phyloP scores from a whole-genome alignment of 2,888 invertebrate genomes.

The Sarcophaga carnaria region DNA sequence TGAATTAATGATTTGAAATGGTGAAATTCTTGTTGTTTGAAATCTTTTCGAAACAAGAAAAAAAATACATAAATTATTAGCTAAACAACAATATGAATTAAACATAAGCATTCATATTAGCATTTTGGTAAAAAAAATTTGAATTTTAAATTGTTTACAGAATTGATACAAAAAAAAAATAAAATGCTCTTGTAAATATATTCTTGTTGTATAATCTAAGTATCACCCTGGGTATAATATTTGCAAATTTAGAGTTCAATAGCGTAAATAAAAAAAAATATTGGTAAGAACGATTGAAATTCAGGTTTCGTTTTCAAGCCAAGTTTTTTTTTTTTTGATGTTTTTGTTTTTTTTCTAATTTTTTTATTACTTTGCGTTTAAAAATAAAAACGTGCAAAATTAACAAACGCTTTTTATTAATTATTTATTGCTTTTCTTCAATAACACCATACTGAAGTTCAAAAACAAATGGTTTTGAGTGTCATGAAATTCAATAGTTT shows the following conservation, averaged over 20 bases:
- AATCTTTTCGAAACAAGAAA: background rate
- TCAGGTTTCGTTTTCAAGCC: constrained; percentile 24
- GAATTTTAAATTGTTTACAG: too few relatives aligned
- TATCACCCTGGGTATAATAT: background rate
- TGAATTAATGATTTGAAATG: background rate
- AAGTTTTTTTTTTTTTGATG: constrained; percentile 34
- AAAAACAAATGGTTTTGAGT: constrained; percentile 14
- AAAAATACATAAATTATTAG: too few relatives aligned
- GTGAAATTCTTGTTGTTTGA: background rate
- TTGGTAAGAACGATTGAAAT: constrained; percentile 18
- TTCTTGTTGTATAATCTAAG: background rate
- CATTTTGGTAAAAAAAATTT: too few relatives aligned
- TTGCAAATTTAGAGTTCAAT: constrained; percentile 2
- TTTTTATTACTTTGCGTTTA: background rate
- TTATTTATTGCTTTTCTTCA: constrained; percentile 7
- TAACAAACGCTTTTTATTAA: background rate
- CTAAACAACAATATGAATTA: too few relatives aligned
- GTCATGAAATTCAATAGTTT: constrained; percentile 27
- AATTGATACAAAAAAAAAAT: background rate
- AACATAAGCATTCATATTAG: too few relatives aligned
- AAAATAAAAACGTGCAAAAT: constrained; percentile 10
- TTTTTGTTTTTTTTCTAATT: background rate
- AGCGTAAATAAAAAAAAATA: background rate
- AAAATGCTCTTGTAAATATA: background rate
- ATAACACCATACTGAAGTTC: background rate